Conservation (phyloP, 2,888 invertebrate species). For the Yponomeuta sedellus region DNA sequence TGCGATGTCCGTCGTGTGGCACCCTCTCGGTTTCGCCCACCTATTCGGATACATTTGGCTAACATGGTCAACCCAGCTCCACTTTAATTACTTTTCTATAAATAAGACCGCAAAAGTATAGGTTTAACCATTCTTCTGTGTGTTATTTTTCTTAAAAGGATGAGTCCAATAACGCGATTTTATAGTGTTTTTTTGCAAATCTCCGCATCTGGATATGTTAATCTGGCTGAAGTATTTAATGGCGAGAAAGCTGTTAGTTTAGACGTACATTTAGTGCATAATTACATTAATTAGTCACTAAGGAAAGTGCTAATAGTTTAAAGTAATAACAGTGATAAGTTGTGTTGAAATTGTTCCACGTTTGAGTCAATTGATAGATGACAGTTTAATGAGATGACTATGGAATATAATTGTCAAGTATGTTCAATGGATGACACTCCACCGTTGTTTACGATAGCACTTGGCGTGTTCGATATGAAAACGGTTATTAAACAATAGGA, state of each 20-base stretch:
- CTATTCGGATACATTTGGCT: too few species aligned
- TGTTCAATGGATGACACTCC: too few species aligned
- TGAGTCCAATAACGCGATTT: neutral
- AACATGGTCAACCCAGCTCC: too few species aligned
- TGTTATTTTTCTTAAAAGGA: neutral
- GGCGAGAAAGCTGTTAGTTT: neutral
- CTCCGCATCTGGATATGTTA: neutral
- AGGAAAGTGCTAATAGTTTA: neutral
- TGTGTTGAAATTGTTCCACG: neutral
- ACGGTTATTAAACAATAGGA: too few species aligned
- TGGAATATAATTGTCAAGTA: neutral
- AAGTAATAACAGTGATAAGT: neutral
- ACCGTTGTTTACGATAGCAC: too few species aligned
- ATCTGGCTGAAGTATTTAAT: constrained; percentile 17
- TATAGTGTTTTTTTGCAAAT: neutral
- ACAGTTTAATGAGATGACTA: neutral
- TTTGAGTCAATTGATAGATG: neutral
- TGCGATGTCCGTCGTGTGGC: too few species aligned
- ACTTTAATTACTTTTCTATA: too few species aligned
- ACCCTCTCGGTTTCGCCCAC: too few species aligned
- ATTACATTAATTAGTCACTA: neutral
- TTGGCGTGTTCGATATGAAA: too few species aligned
- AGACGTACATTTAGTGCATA: neutral
- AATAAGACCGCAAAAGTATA: too few species aligned
- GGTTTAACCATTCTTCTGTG: neutral